Evolutionary conservation across 2,888 invertebrate genomes (phyloP).

Genomic region (Eumacrocentrus americanus): DNA sequence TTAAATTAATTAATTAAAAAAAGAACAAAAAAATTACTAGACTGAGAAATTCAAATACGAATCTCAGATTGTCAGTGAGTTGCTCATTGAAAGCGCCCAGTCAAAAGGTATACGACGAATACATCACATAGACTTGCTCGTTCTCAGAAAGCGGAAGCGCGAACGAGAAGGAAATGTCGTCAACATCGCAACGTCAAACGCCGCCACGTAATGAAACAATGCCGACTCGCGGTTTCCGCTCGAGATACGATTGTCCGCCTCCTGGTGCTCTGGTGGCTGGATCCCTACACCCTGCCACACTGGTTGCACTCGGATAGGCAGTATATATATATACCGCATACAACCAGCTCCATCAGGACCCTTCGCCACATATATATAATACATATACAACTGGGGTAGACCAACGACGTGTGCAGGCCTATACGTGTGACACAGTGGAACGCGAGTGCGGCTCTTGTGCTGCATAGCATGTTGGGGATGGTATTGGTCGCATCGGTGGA

Average conservation of each 20-base stretch:
- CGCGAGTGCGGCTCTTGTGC: background rate
- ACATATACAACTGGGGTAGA: background rate
- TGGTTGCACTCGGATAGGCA: too few species aligned
- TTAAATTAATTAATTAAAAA: too few species aligned
- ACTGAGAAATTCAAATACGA: too few species aligned
- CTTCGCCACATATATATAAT: background rate
- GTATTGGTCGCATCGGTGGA: background rate
- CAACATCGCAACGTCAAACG: slow-evolving; percentile 54
- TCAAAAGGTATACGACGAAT: background rate
- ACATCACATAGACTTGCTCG: background rate
- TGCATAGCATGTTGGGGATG: background rate
- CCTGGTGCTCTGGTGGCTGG: background rate
- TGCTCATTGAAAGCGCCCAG: too few species aligned
- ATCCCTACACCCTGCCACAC: too few species aligned
- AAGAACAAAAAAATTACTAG: too few species aligned
- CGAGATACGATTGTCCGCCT: slow-evolving; percentile 54
- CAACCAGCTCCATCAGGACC: too few species aligned
- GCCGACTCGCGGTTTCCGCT: slow-evolving; percentile 54
- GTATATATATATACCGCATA: too few species aligned
- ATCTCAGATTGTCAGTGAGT: too few species aligned
- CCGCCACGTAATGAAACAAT: slow-evolving; percentile 52
- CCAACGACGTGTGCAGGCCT: background rate
- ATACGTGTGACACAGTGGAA: background rate
- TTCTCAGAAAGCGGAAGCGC: slow-evolving; percentile 31
- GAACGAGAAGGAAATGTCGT: slow-evolving; percentile 56